Conservation (phyloP, 2,797 vertebrate species). For the Alfaro cultratus region DNA sequence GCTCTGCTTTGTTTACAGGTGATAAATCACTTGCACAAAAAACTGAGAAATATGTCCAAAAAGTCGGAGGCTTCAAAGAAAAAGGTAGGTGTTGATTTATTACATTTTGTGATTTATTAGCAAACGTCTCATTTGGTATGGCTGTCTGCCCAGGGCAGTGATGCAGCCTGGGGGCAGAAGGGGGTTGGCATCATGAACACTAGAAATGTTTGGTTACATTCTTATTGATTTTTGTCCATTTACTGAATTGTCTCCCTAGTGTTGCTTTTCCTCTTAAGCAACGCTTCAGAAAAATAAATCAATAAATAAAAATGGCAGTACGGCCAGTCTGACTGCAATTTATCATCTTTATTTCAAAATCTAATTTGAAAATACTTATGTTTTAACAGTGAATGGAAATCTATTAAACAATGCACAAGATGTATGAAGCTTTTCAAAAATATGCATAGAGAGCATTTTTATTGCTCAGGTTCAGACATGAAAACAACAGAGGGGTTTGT, state of each 20-base stretch:
- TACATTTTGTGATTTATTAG: background rate
- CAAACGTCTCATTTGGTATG: background rate
- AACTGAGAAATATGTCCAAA: constrained; percentile 96
- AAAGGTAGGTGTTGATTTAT: constrained; percentile 84
- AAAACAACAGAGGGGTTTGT: background rate
- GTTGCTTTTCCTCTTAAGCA: background rate
- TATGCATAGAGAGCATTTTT: background rate
- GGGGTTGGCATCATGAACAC: background rate
- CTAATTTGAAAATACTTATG: background rate
- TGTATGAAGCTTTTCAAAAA: background rate
- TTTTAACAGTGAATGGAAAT: background rate
- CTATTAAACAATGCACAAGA: background rate
- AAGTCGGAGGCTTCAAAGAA: constrained; percentile 98
- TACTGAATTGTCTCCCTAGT: background rate
- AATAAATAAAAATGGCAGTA: background rate
- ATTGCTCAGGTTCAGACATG: background rate
- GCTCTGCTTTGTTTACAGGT: constrained; percentile 84
- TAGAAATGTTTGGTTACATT: background rate
- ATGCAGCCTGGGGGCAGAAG: background rate
- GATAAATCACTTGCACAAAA: constrained; percentile 96
- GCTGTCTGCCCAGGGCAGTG: background rate
- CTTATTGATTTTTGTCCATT: background rate
- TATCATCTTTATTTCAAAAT: background rate
- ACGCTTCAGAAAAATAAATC: background rate
- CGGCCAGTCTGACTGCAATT: background rate